Evolutionary conservation across 1,140 invertebrate genomes (phyloP).

Genomic region (Melipona quadrifasciata): DNA sequence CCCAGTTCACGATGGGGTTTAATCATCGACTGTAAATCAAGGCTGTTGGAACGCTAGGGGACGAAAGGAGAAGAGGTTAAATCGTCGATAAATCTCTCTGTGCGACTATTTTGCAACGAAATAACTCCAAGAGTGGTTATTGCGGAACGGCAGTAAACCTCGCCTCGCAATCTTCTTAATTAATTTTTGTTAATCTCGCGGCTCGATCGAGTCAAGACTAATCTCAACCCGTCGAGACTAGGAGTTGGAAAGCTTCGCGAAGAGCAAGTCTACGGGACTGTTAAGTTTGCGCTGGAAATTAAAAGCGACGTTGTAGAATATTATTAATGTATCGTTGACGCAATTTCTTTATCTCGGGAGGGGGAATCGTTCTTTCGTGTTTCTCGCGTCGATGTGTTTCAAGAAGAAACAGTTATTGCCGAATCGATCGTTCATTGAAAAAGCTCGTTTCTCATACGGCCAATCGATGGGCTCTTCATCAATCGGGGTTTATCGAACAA

Average conservation of each 20-base stretch:
- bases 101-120: conserved; percentile 58
- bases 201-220: not conserved
- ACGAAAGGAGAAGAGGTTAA: conserved; percentile 31
- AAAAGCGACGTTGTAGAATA: not conserved
- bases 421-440: conserved; percentile 49
- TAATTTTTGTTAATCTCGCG: conserved; percentile 41
- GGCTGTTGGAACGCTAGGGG: conserved; percentile 13
- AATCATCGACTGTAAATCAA: conserved; percentile 80
- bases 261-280: conserved; percentile 10
- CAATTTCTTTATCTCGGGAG: not conserved
- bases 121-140: conserved; percentile 60
- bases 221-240: not conserved
- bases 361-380: not conserved
- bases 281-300: conserved; percentile 19
- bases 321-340: not conserved
- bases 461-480: conserved; percentile 55
- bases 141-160: conserved; percentile 23
- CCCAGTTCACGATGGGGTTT: conserved; percentile 76
- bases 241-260: not conserved
- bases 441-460: conserved; percentile 50
- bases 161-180: conserved; percentile 42
- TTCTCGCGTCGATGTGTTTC: not conserved
- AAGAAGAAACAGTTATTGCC: conserved; percentile 23
- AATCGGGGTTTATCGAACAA: conserved; percentile 42
- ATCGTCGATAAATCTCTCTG: conserved; percentile 76